Evolutionary conservation across 2,797 vertebrate genomes (phyloP), one percentile per base, ranked within the genome.

Genomic region (Simalia tracyae): DNA sequence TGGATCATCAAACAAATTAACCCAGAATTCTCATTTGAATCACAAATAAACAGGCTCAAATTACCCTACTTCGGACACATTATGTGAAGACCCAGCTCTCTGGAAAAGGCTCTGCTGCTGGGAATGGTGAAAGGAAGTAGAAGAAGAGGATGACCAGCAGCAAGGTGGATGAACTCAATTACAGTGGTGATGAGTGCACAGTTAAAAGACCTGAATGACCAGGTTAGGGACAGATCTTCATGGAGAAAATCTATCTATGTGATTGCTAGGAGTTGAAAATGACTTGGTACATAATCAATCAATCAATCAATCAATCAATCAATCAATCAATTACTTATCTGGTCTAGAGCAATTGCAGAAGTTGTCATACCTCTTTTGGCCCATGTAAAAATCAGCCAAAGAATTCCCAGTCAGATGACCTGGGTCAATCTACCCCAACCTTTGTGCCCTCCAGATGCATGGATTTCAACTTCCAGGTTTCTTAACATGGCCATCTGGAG

Each of bases 351-450:
- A 95, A 92, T 88, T 92, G 64, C 84, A 90, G 89, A 96, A 96
- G 94, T 95, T 90, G 94, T 95, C 90, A 91, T 93, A 90, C 90
- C 93, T 95, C 64, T 94, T 95, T 95, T 95, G 93, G 94, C 95
- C 92, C 91, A 95, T 91, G 90, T 84, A 91, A 86, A 56, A 64
- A 92, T 68, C 85, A 36, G 84, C 93, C 63, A 90, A 91, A 92
- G 60, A 92, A 89, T 72, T 88, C 92, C 89, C 92, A 86, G 59
- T 72, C 89, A 94, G 92, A 94, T 90, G 57, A 56, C 94, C 92
- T 1, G 17, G 10, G 9, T 81, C 8, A 46, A 19, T 46, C 72
- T 81, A 22, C 46, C 36, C 19, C 36, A 72, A 72, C 1, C 31
- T 72, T 36, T 17, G 5, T 36, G 31, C 66, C 31, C 14, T 72